phyloP scores from a whole-genome alignment of 2,113 vertebrate genomes.

The Rhizomys pruinosus region DNA sequence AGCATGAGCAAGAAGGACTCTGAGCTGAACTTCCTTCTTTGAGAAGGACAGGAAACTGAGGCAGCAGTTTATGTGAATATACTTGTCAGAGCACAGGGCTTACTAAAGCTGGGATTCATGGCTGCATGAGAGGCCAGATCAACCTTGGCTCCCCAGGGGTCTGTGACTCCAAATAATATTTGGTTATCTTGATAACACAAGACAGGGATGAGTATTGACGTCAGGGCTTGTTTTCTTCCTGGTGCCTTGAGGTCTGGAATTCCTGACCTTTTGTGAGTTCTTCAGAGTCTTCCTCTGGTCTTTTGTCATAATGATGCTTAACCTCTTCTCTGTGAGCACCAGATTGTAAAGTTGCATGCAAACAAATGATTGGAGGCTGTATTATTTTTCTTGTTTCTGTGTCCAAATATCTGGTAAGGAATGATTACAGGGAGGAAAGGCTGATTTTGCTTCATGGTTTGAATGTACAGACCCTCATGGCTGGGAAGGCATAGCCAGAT shows the following conservation, averaged over 20 bases:
- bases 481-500: rapidly evolving
- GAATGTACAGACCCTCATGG: no score
- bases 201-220: not conserved
- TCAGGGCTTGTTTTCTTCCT: not conserved
- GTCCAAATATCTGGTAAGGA: not conserved
- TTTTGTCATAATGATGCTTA: not conserved
- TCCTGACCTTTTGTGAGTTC: not conserved
- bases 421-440: not conserved
- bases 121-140: not conserved
- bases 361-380: not conserved
- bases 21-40: not conserved
- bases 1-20: not conserved
- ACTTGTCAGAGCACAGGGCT: not conserved
- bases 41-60: not conserved
- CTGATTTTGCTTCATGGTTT: not conserved
- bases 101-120: not conserved
- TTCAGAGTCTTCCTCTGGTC: not conserved
- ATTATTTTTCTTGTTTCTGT: not conserved
- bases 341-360: not conserved
- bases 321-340: not conserved
- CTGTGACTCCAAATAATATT: not conserved
- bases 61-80: not conserved
- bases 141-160: not conserved
- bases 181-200: not conserved
- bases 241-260: not conserved